Conservation (phyloP, 1,140 invertebrate species). For the Trichonephila clavata region DNA sequence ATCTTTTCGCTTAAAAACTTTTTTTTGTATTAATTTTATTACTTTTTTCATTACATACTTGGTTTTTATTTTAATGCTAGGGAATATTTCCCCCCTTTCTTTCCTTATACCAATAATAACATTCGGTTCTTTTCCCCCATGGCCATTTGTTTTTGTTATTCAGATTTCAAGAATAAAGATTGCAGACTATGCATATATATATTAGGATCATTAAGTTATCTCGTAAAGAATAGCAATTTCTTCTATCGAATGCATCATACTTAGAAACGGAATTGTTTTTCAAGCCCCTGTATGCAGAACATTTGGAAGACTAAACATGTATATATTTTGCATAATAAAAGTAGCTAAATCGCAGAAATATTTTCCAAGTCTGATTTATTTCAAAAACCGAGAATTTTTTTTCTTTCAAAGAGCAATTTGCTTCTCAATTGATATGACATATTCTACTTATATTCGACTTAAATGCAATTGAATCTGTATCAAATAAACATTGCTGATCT, state of each 20-base stretch:
- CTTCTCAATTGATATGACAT: neutral
- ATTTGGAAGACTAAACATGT: neutral
- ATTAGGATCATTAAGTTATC: slow-evolving; percentile 44
- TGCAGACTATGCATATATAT: slow-evolving; percentile 12
- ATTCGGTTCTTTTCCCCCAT: neutral
- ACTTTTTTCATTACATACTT: slow-evolving; percentile 43
- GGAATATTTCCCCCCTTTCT: slow-evolving; percentile 3
- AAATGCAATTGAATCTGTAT: neutral
- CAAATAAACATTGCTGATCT: neutral
- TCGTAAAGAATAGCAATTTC: neutral
- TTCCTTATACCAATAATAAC: neutral
- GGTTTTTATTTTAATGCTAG: slow-evolving; percentile 50
- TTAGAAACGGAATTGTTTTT: neutral
- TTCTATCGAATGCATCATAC: neutral
- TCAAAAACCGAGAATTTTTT: neutral
- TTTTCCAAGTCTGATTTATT: neutral
- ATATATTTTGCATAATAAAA: slow-evolving; percentile 33
- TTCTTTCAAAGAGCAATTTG: neutral
- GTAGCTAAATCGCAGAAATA: slow-evolving; percentile 33
- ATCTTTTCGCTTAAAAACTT: slow-evolving; percentile 5
- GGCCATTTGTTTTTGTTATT: slow-evolving; percentile 36
- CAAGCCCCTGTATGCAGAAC: neutral
- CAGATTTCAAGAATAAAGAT: slow-evolving; percentile 25
- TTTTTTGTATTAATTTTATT: slow-evolving; percentile 69
- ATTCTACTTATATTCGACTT: neutral